phyloP scores from a whole-genome alignment of 92 coral and sea anemone species.

The Bergia sp. region DNA sequence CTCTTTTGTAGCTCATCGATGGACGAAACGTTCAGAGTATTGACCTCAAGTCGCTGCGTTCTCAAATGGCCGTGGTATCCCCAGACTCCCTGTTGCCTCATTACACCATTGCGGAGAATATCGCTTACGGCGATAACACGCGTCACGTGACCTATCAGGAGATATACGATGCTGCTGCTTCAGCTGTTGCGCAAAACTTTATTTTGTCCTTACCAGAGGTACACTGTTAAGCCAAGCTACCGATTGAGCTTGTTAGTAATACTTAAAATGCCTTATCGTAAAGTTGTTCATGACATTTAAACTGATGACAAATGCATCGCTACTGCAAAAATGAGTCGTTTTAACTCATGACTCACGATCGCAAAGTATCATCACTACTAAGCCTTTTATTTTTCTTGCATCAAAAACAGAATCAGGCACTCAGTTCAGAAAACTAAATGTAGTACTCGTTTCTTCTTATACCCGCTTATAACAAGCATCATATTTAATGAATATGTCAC shows the following conservation, averaged over 20 bases:
- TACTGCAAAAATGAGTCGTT: not conserved
- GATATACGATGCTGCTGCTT: constrained; percentile 71
- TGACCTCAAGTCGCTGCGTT: constrained; percentile 79
- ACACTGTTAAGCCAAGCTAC: not conserved
- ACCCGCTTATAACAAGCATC: not conserved
- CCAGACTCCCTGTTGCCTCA: constrained; percentile 69
- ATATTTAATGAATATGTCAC: not conserved
- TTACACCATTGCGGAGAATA: constrained; percentile 78
- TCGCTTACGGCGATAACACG: constrained; percentile 74
- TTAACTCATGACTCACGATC: too few species aligned
- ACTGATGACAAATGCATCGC: not conserved
- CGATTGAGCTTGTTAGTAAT: not conserved
- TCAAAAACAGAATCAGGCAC: not conserved
- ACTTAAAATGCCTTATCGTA: not conserved
- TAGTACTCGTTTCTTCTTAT: too few species aligned
- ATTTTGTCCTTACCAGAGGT: constrained; percentile 74
- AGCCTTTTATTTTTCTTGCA: not conserved
- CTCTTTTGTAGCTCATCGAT: constrained; percentile 66
- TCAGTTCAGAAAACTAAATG: not conserved
- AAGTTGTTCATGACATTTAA: not conserved
- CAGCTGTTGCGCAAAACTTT: constrained; percentile 75
- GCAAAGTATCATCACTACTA: not conserved
- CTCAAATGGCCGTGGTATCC: constrained; percentile 85
- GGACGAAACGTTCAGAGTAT: constrained; percentile 62
- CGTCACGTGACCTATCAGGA: constrained; percentile 61